phyloP scores from a whole-genome alignment of 1,140 invertebrate genomes.

The Gryllus bimaculatus region DNA sequence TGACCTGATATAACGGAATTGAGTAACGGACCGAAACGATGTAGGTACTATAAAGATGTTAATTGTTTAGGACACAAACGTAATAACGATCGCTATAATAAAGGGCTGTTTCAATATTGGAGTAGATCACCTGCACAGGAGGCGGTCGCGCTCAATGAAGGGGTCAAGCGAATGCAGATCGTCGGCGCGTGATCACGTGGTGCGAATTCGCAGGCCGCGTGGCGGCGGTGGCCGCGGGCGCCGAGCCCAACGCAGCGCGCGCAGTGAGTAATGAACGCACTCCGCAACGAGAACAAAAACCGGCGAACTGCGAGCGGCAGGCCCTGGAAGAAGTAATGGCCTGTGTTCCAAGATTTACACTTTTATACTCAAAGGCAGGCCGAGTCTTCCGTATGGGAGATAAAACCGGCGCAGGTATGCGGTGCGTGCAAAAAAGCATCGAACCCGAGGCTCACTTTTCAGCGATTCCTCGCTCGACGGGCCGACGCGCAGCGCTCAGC shows the following conservation, averaged over 20 bases:
- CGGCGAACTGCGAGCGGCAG: neutral
- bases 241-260: neutral
- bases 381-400: neutral
- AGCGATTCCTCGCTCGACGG: neutral
- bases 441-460: neutral
- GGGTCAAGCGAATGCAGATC: too few species aligned
- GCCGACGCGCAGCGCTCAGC: neutral
- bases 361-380: neutral
- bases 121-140: too few species aligned
- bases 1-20: too few species aligned
- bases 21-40: too few species aligned
- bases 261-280: neutral
- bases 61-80: too few species aligned
- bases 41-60: too few species aligned
- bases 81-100: too few species aligned
- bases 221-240: too few species aligned
- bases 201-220: neutral
- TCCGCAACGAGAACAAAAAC: neutral
- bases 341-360: constrained; percentile 4
- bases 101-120: too few species aligned
- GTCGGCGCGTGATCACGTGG: neutral
- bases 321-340: neutral
- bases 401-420: constrained; percentile 2
- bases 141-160: too few species aligned
- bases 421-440: neutral